Evolutionary conservation across 2,113 vertebrate genomes (phyloP).

Genomic region (Oriolus oriolus): DNA sequence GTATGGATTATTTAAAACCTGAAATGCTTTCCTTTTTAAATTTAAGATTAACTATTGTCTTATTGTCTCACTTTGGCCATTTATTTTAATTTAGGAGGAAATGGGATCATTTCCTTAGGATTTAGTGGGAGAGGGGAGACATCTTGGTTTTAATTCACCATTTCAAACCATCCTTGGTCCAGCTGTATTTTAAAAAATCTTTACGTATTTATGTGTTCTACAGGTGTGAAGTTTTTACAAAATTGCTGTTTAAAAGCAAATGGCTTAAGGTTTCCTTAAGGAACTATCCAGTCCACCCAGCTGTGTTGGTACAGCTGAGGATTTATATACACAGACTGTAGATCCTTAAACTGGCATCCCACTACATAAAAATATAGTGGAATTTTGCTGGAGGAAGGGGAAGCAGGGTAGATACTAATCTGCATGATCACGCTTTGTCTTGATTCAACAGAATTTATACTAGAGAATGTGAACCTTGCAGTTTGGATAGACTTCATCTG

Average conservation of each 20-base stretch:
- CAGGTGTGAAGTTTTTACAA: background rate
- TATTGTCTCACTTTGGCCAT: background rate
- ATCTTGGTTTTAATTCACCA: background rate
- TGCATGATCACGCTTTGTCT: background rate
- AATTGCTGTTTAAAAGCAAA: background rate
- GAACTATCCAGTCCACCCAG: background rate
- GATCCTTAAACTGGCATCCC: background rate
- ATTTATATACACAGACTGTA: background rate
- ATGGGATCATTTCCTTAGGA: background rate
- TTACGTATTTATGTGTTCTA: accelerated
- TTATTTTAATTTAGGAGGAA: background rate
- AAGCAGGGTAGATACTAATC: background rate
- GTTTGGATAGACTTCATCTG: background rate
- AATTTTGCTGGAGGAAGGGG: background rate
- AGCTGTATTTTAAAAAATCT: background rate
- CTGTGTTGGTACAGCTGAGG: background rate
- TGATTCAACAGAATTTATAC: background rate
- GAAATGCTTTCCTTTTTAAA: background rate
- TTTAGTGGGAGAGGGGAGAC: background rate
- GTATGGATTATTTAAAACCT: background rate
- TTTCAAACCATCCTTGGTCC: background rate
- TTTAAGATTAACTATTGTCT: background rate
- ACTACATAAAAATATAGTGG: background rate
- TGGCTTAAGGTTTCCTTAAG: background rate
- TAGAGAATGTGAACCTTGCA: background rate